A percentile compares a stretch with the other conserved stretches of the same genome.
phyloP scores from a whole-genome alignment of 2,888 invertebrate genomes.

The Agrotis puta region DNA sequence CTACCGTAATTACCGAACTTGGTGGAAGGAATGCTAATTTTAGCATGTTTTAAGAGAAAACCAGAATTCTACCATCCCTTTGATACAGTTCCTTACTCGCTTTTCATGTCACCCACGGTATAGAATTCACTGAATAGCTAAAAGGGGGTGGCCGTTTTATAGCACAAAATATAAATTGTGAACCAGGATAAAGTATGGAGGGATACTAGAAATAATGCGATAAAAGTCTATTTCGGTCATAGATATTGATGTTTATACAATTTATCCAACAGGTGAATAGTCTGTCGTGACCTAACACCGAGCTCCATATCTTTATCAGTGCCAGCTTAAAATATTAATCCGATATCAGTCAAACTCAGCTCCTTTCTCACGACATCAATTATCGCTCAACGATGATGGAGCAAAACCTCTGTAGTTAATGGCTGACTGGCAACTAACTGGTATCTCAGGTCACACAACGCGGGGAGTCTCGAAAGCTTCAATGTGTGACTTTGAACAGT shows the following conservation, averaged over 20 bases:
- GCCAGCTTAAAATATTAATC: slow-evolving; percentile 62
- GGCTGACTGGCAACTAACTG: slow-evolving; percentile 71
- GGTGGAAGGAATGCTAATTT: slow-evolving; percentile 32
- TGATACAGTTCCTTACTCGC: slow-evolving; percentile 17
- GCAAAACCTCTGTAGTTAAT: slow-evolving; percentile 67
- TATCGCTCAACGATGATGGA: slow-evolving; percentile 66
- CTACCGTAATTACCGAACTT: slow-evolving; percentile 25
- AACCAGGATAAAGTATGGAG: slow-evolving; percentile 3
- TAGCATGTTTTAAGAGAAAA: slow-evolving; percentile 14
- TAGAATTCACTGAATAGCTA: slow-evolving; percentile 37
- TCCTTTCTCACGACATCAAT: slow-evolving; percentile 74
- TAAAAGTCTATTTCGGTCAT: slow-evolving; percentile 48
- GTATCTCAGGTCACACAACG: slow-evolving; percentile 55
- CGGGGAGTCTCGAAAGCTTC: slow-evolving; percentile 34
- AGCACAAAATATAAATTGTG: slow-evolving; percentile 11
- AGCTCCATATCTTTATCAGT: slow-evolving; percentile 32
- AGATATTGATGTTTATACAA: slow-evolving; percentile 43
- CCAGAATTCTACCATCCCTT: slow-evolving; percentile 15
- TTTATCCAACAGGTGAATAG: slow-evolving; percentile 39
- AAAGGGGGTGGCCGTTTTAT: not conserved
- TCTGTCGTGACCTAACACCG: slow-evolving; percentile 12
- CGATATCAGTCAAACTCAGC: slow-evolving; percentile 68
- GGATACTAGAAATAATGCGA: slow-evolving; percentile 21
- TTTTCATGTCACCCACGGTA: slow-evolving; percentile 23
- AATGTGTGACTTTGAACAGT: slow-evolving; percentile 31